These are phyloP conservation scores for Chaetophractus vellerosus DNA, from an alignment of 2,797 vertebrate species.

Conservation along the genomic window DNA sequence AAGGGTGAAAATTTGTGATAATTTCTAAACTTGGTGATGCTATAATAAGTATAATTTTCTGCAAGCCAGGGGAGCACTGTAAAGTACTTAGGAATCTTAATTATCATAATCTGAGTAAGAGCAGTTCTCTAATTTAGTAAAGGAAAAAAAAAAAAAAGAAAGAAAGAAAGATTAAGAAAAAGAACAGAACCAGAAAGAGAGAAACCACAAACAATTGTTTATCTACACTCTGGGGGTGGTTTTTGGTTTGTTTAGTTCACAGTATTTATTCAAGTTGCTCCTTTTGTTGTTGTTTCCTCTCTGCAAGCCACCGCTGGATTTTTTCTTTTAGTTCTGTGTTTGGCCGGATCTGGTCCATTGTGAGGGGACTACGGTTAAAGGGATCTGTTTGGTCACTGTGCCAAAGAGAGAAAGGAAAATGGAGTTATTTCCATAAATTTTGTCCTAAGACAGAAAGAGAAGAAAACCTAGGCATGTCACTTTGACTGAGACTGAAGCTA, in stretches of 20 bases:
- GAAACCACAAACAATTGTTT: slow-evolving; percentile 67
- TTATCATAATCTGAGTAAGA: slow-evolving; percentile 60
- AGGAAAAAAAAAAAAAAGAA: neutral
- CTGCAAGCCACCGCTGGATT: slow-evolving; percentile 96
- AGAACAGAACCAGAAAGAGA: slow-evolving; percentile 38
- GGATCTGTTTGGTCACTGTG: slow-evolving; percentile 98
- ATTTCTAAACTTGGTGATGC: neutral
- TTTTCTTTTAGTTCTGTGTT: slow-evolving; percentile 97
- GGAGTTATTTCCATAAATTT: slow-evolving; percentile 61
- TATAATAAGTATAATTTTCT: neutral
- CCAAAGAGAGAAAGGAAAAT: slow-evolving; percentile 77
- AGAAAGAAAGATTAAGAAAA: too few species aligned
- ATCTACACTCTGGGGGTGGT: slow-evolving; percentile 57
- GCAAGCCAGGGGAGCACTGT: neutral
- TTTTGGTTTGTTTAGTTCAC: slow-evolving; percentile 86
- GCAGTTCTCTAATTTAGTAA: slow-evolving; percentile 47
- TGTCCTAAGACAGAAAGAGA: neutral
- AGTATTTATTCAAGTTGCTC: slow-evolving; percentile 93
- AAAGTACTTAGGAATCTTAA: slow-evolving; percentile 64
- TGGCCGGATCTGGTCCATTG: slow-evolving; percentile 99
- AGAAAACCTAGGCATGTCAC: neutral
- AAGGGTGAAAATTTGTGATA: slow-evolving; percentile 50
- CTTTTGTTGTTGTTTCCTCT: slow-evolving; percentile 94
- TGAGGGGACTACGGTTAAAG: slow-evolving; percentile 98
- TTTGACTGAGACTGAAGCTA: neutral